Conservation (phyloP, 2,797 vertebrate genomes). For the Lutjanus campechanus region DNA sequence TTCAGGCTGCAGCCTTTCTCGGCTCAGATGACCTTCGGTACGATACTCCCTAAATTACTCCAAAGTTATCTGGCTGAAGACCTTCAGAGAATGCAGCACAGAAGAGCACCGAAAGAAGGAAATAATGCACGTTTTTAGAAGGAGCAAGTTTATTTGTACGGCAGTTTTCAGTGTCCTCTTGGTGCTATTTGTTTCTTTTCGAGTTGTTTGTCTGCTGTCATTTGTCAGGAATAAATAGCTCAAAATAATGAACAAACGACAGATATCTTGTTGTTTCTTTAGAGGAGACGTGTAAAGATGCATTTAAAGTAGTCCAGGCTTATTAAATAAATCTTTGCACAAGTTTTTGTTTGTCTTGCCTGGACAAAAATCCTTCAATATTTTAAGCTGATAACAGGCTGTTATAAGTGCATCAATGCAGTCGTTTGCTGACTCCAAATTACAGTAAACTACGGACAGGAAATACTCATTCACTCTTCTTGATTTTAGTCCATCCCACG, state of each 20-base stretch:
- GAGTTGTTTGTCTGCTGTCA: background rate
- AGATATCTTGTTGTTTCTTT: background rate
- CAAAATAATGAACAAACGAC: background rate
- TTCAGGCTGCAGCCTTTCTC: conserved; percentile 7
- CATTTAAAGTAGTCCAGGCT: background rate
- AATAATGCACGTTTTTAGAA: background rate
- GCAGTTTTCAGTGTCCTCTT: background rate
- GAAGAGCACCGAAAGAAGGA: background rate
- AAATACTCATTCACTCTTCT: background rate
- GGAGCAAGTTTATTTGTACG: background rate
- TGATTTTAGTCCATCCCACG: too few species aligned
- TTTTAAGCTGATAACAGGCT: background rate
- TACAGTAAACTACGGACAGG: too few species aligned
- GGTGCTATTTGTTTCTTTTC: background rate
- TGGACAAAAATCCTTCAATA: background rate
- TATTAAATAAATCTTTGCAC: background rate
- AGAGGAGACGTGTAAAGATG: background rate
- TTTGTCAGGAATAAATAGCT: background rate
- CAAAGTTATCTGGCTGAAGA: background rate
- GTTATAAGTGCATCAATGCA: background rate
- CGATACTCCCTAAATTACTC: background rate
- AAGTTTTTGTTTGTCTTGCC: background rate
- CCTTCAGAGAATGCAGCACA: background rate
- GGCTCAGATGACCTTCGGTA: background rate
- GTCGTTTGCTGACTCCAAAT: background rate